A percentile compares a stretch with the other conserved stretches of the same genome.
Conservation (phyloP, 92 coral and sea anemone species). For the Desmophyllum pertusum region DNA sequence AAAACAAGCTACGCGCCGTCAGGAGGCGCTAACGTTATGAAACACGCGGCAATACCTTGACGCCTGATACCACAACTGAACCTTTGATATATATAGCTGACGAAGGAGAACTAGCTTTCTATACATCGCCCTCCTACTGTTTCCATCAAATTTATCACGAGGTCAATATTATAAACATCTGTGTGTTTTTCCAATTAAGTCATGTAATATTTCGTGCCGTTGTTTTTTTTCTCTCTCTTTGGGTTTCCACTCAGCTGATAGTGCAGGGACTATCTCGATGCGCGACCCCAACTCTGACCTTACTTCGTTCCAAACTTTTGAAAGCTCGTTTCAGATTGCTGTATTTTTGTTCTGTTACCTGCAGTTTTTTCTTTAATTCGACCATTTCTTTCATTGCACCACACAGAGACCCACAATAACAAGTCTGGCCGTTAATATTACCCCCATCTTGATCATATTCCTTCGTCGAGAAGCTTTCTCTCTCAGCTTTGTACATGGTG, state of each 20-base stretch:
- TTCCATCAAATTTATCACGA: not conserved
- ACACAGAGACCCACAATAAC: conserved; percentile 93
- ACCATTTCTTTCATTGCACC: conserved; percentile 97
- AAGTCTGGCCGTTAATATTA: conserved; percentile 63
- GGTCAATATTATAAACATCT: not conserved
- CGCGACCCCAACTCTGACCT: conserved; percentile 83
- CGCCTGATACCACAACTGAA: not conserved
- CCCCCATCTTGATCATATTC: conserved; percentile 33
- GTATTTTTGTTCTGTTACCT: conserved; percentile 86
- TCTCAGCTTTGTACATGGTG: conserved; percentile 55
- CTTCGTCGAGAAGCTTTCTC: conserved; percentile 39
- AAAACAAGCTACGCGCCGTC: not conserved
- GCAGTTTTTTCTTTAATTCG: conserved; percentile 85
- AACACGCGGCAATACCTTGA: not conserved
- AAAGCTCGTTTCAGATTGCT: conserved; percentile 72
- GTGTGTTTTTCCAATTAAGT: conserved; percentile 2
- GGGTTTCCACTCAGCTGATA: conserved; percentile 55
- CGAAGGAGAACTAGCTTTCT: not conserved
- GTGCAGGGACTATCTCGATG: conserved; percentile 90
- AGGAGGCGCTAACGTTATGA: not conserved
- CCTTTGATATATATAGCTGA: not conserved
- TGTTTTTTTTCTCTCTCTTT: not conserved
- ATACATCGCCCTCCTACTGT: not conserved
- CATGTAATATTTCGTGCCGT: conserved; percentile 5
- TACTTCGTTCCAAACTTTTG: conserved; percentile 70